These are phyloP conservation scores for Pipistrellus pygmaeus DNA, from an alignment of 2,797 vertebrate species.

Conservation along the genomic window DNA sequence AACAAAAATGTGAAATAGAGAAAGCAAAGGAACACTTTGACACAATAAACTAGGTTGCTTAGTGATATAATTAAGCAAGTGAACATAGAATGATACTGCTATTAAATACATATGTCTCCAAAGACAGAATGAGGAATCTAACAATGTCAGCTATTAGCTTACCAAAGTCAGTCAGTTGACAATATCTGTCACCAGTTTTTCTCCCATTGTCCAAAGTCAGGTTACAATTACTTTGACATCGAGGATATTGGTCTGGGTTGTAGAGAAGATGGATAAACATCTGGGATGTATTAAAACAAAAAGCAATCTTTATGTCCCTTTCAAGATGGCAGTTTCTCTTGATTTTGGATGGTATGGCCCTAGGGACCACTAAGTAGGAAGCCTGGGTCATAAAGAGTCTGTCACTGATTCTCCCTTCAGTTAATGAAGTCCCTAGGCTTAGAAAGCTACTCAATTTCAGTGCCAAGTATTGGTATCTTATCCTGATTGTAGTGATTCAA, in stretches of 20 bases:
- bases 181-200: constrained; percentile 22
- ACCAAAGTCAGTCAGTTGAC: neutral
- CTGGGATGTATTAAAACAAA: constrained; percentile 6
- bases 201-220: constrained; percentile 30
- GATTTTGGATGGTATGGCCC: neutral
- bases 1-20: constrained; percentile 78
- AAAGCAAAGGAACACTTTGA: constrained; percentile 64
- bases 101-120: constrained; percentile 55
- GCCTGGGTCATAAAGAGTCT: constrained; percentile 42
- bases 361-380: constrained; percentile 65
- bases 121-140: neutral
- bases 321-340: constrained; percentile 4
- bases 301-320: constrained; percentile 18
- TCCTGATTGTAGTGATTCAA: constrained; percentile 73
- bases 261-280: neutral
- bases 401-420: constrained; percentile 49
- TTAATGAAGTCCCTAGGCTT: constrained; percentile 62
- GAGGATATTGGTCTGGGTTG: neutral
- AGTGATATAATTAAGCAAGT: constrained; percentile 66
- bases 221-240: neutral
- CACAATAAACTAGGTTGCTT: constrained; percentile 65
- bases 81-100: constrained; percentile 59
- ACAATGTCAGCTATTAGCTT: neutral
- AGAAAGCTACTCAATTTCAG: constrained; percentile 68
- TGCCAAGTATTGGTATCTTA: constrained; percentile 68